Conservation (phyloP, 2,797 vertebrate genomes). For the Taeniopygia guttata region DNA sequence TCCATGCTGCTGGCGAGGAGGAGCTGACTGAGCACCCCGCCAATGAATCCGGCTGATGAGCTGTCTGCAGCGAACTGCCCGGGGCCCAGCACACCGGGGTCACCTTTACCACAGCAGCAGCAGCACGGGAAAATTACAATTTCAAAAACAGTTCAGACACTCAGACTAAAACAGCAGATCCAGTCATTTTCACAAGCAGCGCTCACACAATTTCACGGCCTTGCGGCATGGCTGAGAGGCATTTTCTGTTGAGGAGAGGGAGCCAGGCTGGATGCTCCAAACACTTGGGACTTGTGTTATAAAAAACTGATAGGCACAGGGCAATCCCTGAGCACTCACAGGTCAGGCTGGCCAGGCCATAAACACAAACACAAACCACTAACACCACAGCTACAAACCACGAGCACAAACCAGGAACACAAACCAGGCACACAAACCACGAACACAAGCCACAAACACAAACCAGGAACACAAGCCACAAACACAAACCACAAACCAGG, state of each 20-base stretch:
- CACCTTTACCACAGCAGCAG: conserved; percentile 74
- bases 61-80: conserved; percentile 65
- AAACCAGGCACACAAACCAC: background rate
- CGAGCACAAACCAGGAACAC: background rate
- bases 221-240: conserved; percentile 15
- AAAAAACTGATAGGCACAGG: background rate
- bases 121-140: conserved; percentile 75
- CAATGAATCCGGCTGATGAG: conserved; percentile 76
- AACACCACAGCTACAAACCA: background rate
- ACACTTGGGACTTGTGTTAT: background rate
- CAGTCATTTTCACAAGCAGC: conserved; percentile 42
- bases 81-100: conserved; percentile 53
- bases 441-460: background rate
- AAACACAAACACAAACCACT: background rate
- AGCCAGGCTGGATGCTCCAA: background rate
- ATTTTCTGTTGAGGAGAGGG: conserved; percentile 4
- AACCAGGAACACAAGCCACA: too few relatives aligned
- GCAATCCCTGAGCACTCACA: background rate
- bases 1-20: background rate
- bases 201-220: conserved; percentile 66
- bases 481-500: too few relatives aligned
- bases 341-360: background rate
- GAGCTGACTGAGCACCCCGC: conserved; percentile 6
- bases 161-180: conserved; percentile 67
- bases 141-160: conserved; percentile 58